Evolutionary conservation across 2,797 vertebrate species (phyloP).

Genomic region (Cheracebus regulus): DNA sequence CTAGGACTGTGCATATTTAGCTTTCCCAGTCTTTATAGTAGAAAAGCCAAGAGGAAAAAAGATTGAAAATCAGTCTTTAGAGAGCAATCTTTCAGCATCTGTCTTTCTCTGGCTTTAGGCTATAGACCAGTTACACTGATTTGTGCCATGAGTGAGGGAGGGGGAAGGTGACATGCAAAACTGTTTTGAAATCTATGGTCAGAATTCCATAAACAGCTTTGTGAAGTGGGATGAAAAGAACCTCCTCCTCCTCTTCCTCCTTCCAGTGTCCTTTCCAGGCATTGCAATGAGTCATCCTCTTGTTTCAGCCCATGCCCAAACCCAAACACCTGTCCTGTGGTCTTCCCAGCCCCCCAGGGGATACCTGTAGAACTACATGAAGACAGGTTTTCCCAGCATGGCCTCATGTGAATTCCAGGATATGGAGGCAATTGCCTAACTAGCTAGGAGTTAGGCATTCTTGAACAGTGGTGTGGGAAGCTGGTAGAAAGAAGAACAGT

Average conservation of each 20-base stretch:
- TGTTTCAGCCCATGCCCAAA: not conserved
- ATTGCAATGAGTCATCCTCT: not conserved
- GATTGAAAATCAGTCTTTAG: not conserved
- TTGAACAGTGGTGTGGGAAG: not conserved
- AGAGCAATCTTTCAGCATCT: not conserved
- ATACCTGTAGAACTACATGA: not conserved
- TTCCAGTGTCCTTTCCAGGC: not conserved
- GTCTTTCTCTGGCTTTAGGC: not conserved
- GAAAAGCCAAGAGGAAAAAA: not conserved
- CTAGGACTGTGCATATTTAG: not conserved
- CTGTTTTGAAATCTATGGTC: not conserved
- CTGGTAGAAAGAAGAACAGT: not conserved
- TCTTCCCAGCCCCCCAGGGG: not conserved
- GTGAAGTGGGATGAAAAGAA: not conserved
- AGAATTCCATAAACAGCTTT: not conserved
- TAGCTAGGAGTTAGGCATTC: not conserved
- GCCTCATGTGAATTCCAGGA: not conserved
- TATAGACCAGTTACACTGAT: not conserved
- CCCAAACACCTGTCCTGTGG: not conserved
- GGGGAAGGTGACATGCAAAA: not conserved
- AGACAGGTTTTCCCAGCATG: not conserved
- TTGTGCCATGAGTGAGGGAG: not conserved
- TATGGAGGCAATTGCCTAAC: not conserved
- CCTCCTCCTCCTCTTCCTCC: not conserved
- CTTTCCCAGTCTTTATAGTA: not conserved